Evolutionary conservation across 2,113 vertebrate genomes (phyloP).

Genomic region (Egretta garzetta): DNA sequence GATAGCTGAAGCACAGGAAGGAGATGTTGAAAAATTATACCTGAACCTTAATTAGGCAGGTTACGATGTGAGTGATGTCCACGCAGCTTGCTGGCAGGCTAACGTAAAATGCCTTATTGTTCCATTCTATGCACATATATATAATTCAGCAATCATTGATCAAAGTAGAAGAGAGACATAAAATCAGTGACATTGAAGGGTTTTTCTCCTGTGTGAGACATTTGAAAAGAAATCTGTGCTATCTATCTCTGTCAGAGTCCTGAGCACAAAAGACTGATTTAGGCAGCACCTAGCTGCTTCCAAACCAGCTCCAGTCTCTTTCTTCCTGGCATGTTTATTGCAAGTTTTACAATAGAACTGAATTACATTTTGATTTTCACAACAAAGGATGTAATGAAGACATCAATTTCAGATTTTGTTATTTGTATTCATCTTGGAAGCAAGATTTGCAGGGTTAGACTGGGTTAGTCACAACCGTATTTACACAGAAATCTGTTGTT

Average conservation of each 20-base stretch:
- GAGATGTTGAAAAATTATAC: background rate
- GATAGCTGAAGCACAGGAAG: background rate
- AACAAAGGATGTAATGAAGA: constrained; percentile 32
- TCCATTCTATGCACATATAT: constrained; percentile 13
- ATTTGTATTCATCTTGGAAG: constrained; percentile 43
- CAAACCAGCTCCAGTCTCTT: background rate
- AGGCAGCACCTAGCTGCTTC: background rate
- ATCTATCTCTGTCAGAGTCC: constrained; percentile 28
- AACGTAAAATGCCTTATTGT: constrained; percentile 11
- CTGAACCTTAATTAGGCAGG: constrained; percentile 9
- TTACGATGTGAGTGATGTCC: constrained; percentile 14
- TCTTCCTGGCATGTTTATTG: background rate
- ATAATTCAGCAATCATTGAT: constrained; percentile 62
- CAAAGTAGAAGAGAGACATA: constrained; percentile 35
- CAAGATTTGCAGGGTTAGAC: background rate
- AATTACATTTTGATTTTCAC: constrained; percentile 36
- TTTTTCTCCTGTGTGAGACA: constrained; percentile 45
- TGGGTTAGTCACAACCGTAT: constrained; percentile 13
- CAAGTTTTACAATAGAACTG: constrained; percentile 10
- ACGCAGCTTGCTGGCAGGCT: background rate
- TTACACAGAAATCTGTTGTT: constrained; percentile 30
- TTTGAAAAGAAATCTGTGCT: constrained; percentile 56
- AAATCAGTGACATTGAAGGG: constrained; percentile 40
- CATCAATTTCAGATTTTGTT: background rate
- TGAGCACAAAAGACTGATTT: background rate